Conservation (phyloP, 2,113 vertebrate species). For the Todiramphus saurophagus region DNA sequence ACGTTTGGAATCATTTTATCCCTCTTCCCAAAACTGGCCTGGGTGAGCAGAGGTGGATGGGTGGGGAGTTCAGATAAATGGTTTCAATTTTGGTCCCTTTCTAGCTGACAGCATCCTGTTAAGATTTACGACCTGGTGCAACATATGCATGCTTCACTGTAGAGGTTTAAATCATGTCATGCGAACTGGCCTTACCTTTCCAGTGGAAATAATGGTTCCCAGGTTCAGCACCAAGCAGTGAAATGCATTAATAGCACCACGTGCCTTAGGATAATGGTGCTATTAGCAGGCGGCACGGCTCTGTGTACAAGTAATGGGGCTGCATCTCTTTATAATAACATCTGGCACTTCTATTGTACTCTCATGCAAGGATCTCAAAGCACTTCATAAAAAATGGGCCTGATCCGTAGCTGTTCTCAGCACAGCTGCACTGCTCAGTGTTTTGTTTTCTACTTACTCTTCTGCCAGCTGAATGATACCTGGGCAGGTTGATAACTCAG, state of each 20-base stretch:
- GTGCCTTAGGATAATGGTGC: slow-evolving; percentile 61
- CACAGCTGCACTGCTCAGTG: neutral
- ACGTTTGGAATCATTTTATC: slow-evolving; percentile 46
- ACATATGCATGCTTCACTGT: slow-evolving; percentile 47
- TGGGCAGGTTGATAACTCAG: fast-evolving
- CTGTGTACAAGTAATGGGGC: slow-evolving; percentile 25
- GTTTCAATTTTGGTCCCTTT: slow-evolving; percentile 67
- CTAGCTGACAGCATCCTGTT: slow-evolving; percentile 56
- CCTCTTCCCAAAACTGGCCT: slow-evolving; percentile 45
- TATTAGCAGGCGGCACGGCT: slow-evolving; percentile 56
- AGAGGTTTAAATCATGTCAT: slow-evolving; percentile 67
- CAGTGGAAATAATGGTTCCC: slow-evolving; percentile 67
- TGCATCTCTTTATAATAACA: slow-evolving; percentile 49
- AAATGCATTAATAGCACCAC: slow-evolving; percentile 59
- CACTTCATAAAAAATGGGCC: neutral
- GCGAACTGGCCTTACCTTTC: slow-evolving; percentile 61
- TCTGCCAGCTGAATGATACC: neutral
- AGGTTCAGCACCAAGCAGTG: slow-evolving; percentile 51
- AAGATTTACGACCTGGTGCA: slow-evolving; percentile 65
- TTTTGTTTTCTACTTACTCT: neutral
- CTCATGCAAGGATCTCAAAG: slow-evolving; percentile 5
- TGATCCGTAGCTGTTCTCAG: neutral
- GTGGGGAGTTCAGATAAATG: slow-evolving; percentile 69
- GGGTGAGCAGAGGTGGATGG: slow-evolving; percentile 24
- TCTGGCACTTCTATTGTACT: neutral